These are phyloP conservation scores for Meles meles DNA, from an alignment of 2,113 vertebrate genomes.

Conservation along the genomic window DNA sequence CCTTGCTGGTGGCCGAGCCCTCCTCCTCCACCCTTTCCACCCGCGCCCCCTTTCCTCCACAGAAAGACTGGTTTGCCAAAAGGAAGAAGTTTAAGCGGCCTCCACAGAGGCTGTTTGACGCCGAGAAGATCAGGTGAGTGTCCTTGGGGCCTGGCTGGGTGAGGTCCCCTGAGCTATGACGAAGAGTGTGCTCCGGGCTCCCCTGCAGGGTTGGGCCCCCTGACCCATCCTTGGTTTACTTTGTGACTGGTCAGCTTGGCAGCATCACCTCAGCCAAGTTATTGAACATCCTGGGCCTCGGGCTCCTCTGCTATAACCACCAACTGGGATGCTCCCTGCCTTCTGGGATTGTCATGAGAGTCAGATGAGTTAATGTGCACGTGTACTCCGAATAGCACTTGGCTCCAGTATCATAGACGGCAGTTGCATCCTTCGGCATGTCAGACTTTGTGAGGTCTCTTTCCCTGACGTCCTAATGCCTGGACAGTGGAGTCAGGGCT, in stretches of 20 bases:
- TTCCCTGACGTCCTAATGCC: not conserved
- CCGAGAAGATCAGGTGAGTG: constrained; percentile 93
- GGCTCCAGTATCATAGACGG: accelerated
- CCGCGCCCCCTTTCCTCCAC: not conserved
- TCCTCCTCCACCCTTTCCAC: not conserved
- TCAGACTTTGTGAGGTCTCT: not conserved
- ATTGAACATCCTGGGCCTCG: not conserved
- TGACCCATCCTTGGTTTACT: not conserved
- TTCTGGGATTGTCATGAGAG: not conserved
- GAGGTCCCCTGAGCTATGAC: not conserved
- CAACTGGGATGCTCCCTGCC: too few species aligned
- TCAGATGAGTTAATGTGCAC: not conserved
- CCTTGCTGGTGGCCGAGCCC: not conserved
- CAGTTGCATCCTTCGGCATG: not conserved
- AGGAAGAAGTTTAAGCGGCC: constrained; percentile 96
- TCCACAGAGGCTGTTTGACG: constrained; percentile 92
- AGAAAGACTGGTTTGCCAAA: constrained; percentile 98
- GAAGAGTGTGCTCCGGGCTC: not conserved
- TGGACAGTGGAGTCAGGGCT: not conserved
- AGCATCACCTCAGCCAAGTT: not conserved
- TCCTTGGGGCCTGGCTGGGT: not conserved
- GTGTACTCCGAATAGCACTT: not conserved
- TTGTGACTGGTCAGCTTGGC: not conserved
- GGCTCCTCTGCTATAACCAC: not conserved
- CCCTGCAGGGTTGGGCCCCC: not conserved